Percentiles rank a stretch among this genome's conserved stretches.
Evolutionary conservation across 92 coral and sea anemone species (phyloP).

Genomic region (Plumapathes pennacea): DNA sequence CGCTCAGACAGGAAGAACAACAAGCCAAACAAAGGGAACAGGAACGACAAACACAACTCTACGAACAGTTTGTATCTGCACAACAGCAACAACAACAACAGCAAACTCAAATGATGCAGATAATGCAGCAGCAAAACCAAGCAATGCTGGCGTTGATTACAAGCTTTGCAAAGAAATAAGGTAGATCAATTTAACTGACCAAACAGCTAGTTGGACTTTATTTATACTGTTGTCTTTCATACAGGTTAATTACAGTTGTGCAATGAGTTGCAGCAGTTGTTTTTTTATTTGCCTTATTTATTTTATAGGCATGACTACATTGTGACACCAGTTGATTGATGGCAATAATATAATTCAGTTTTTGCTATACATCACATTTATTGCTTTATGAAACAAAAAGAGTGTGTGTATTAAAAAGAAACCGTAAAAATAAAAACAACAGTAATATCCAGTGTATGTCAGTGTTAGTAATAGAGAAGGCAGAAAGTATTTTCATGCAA

Average conservation of each 20-base stretch:
- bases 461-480: too few species aligned
- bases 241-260: too few species aligned
- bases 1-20: constrained; percentile 20
- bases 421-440: too few species aligned
- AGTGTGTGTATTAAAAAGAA: neutral
- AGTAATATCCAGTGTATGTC: too few species aligned
- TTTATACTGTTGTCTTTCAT: too few species aligned
- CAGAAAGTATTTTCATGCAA: constrained; percentile 9
- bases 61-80: constrained; percentile 3
- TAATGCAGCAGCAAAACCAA: constrained; percentile 13
- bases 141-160: constrained; percentile 8
- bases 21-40: constrained; percentile 21
- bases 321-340: too few species aligned
- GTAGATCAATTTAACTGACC: neutral
- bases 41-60: constrained; percentile 20
- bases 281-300: too few species aligned
- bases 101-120: constrained; percentile 13
- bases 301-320: too few species aligned
- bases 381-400: neutral
- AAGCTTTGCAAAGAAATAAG: constrained; percentile 16
- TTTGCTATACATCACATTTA: neutral
- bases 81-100: constrained; percentile 33
- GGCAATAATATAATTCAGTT: neutral
- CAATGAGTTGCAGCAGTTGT: too few species aligned
- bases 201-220: too few species aligned